Evolutionary conservation across 2,113 vertebrate genomes (phyloP), one percentile per base, ranked within the genome.

Genomic region (Apeltes quadracus): DNA sequence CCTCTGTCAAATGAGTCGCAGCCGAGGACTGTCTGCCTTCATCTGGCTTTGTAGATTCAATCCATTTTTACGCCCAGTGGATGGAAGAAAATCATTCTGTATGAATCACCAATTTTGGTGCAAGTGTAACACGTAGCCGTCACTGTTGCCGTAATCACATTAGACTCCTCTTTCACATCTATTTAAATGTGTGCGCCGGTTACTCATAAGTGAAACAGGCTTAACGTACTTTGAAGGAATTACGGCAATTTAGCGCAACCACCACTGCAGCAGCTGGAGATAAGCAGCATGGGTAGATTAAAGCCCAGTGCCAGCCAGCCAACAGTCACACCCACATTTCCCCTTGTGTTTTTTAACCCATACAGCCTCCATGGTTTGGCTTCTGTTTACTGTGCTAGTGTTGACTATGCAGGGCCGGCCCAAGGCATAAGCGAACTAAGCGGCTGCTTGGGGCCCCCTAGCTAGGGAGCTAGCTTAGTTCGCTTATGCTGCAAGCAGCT

Each of bases 201-300:
- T 54, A 11, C 53, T 41, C 14, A 61, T 41, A 23, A 53, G 13
- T 20, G 54, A 25, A 76, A 73, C 48, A n/a, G 43, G 59, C 44
- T 3, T 36, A 29, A 32, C 36, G 53, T 44, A 63, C 18, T n/a
- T 72, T 48, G 23, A 13, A 44, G 58, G 63, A 53, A 80, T 76
- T 69, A 73, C 32, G 36, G 55, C 50, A 34, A 25, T 58, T 79
- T 76, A 76, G 55, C 43, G 48, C 41, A 29, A 38, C 58, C 53
- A 55, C 57, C 32, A 7, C 63, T 73, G 69, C 54, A 71, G 11
- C 59, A 34, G n/a, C 44, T 68, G 20, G 27, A 61, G 43, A 38
- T 51, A 16, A 58, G 36, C 36, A 69, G 27, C 5, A 3, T 34
- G n/a, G 74, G 57, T n/a, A 15, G 20, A 57, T 48, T n/a, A 38